Base-by-base conservation (phyloP, 2,113 vertebrate genomes). In the Melierax canorus region DNA sequence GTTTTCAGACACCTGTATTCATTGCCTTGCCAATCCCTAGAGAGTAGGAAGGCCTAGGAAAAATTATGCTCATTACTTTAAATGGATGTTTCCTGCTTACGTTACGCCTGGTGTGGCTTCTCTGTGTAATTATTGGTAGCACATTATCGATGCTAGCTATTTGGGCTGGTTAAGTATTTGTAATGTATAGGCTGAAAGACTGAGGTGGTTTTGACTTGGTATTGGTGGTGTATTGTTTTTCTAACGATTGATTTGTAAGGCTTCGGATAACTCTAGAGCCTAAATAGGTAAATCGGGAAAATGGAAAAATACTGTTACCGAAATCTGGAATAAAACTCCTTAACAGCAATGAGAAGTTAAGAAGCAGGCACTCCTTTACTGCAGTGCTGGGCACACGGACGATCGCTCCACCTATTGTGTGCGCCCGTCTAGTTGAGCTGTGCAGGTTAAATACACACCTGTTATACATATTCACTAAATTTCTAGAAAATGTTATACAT, bases 81-180 rank as follows among this genome's bases (percentile, higher is more conserved):
- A 71, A 21, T 12, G 21, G 8, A 30, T n/a, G 9, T 69, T 84
- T 71, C 56, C 43, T 59, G 41, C 19, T 60, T 26, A 11, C 0
- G 0, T 48, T 29, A 4, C 11, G 4, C 18, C 41, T 1, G 1
- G 9, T n/a, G n/a, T 75, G 62, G 5, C 27, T 64, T 68, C 60
- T 38, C 53, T 53, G 12, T 22, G 23, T 71, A 50, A 32, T 60
- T 83, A 32, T 19, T 0, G 2, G 58, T 53, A 30, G 7, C 46
- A 21, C 5, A 1, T 72, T 53, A 50, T 23, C 0, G 18, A 39
- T 19, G 34, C 10, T 26, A 26, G 36, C 12, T 1, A 0, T 45
- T 69, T 46, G 73, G 34, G 26, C 51, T 89, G 34, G 67, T 71
- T 36, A 30, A 58, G 15, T 77, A 5, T 63, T 74, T 80, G 45